phyloP scores from a whole-genome alignment of 2,113 vertebrate genomes.

The Malurus elegans region DNA sequence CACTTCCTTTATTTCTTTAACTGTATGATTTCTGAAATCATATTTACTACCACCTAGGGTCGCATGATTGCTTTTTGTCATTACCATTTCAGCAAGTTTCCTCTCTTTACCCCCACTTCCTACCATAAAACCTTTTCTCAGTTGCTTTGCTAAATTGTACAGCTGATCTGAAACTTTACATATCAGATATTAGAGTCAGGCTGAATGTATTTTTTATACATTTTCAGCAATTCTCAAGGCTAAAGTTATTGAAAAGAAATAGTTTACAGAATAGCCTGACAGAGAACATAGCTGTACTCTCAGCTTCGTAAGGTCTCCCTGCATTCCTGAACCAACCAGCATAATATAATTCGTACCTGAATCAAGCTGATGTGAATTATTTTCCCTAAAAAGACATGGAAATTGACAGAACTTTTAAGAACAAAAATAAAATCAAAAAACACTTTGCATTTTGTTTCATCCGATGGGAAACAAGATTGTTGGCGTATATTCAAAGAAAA shows the following conservation, averaged over 20 bases:
- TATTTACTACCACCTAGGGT: neutral
- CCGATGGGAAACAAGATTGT: neutral
- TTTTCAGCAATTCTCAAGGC: neutral
- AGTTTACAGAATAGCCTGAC: neutral
- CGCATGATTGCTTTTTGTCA: neutral
- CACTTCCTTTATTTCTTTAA: neutral
- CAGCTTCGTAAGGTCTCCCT: neutral
- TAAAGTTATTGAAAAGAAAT: neutral
- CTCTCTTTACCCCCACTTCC: neutral
- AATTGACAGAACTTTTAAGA: neutral
- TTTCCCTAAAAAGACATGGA: neutral
- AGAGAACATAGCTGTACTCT: neutral
- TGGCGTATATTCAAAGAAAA: neutral
- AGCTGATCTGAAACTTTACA: neutral
- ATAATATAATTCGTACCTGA: neutral
- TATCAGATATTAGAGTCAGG: neutral
- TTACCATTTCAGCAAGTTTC: neutral
- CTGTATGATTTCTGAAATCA: neutral
- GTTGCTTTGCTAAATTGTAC: neutral
- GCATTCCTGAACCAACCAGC: neutral
- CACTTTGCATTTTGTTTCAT: neutral
- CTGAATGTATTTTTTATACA: neutral
- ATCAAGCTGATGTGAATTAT: neutral
- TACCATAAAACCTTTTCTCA: neutral
- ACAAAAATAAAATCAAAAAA: neutral